These are phyloP conservation scores for Sarcophaga subvicina DNA, from an alignment of 2,888 invertebrate species.

Conservation along the genomic window DNA sequence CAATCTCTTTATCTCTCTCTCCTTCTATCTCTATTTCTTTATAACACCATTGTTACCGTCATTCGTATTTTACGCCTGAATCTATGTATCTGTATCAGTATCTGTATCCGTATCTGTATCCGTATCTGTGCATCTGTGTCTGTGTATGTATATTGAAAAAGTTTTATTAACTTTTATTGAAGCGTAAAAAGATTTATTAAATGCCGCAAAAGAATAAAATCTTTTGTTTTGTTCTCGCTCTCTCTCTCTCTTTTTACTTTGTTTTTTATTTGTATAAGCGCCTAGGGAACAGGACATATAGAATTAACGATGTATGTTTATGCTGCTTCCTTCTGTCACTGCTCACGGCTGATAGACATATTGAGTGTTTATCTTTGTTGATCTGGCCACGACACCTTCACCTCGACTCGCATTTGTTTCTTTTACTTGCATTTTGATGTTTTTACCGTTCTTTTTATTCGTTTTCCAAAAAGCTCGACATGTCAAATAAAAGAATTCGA, in stretches of 20 bases:
- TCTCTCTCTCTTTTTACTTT: neutral
- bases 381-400: too few species aligned
- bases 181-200: constrained; percentile 68
- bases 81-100: neutral
- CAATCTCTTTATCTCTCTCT: neutral
- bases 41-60: too few species aligned
- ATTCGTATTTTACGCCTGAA: neutral
- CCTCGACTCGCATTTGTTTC: too few species aligned
- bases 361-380: neutral
- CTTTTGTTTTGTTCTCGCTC: constrained; percentile 24
- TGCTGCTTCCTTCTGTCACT: neutral
- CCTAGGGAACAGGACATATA: constrained; percentile 29
- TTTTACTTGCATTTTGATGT: neutral
- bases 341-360: constrained; percentile 28
- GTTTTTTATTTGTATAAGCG: neutral
- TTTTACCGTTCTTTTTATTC: neutral
- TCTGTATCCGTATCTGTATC: neutral
- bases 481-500: constrained; percentile 42
- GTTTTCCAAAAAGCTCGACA: neutral
- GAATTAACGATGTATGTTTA: constrained; percentile 22
- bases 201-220: constrained; percentile 34
- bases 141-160: constrained; percentile 49
- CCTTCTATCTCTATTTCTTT: neutral
- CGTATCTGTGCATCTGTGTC: neutral
- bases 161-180: constrained; percentile 64